Evolutionary conservation across 2,113 vertebrate genomes (phyloP).

Genomic region (Phrynosoma platyrhinos): DNA sequence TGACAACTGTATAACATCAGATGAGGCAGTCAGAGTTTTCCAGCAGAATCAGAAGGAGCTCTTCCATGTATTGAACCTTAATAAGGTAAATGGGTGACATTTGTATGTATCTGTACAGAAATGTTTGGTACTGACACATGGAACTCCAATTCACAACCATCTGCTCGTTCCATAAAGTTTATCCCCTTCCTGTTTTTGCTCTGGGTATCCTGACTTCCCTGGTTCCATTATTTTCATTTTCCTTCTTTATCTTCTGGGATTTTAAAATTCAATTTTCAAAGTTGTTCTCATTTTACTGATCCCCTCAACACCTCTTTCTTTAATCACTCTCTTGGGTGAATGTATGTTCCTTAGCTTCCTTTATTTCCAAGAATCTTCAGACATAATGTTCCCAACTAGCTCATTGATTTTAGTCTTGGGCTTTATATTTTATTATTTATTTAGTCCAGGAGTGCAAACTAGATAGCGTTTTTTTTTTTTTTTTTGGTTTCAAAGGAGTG

Average conservation of each 20-base stretch:
- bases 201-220: neutral
- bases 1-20: constrained; percentile 89
- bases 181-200: neutral
- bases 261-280: neutral
- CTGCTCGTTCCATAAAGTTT: neutral
- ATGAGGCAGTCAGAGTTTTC: constrained; percentile 88
- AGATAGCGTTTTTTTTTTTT: neutral
- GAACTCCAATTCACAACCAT: neutral
- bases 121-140: neutral
- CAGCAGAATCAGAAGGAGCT: constrained; percentile 90
- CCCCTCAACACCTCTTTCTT: neutral
- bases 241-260: neutral
- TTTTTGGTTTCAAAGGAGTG: too few relatives aligned
- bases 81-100: constrained; percentile 83
- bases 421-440: too few relatives aligned
- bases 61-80: constrained; percentile 86
- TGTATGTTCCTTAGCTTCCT: neutral
- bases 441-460: neutral
- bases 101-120: neutral
- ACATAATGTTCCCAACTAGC: neutral
- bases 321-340: neutral
- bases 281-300: neutral
- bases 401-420: neutral
- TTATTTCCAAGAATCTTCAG: neutral
- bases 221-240: neutral